Conservation (phyloP, 2,113 vertebrate species). For the Apteryx mantelli region DNA sequence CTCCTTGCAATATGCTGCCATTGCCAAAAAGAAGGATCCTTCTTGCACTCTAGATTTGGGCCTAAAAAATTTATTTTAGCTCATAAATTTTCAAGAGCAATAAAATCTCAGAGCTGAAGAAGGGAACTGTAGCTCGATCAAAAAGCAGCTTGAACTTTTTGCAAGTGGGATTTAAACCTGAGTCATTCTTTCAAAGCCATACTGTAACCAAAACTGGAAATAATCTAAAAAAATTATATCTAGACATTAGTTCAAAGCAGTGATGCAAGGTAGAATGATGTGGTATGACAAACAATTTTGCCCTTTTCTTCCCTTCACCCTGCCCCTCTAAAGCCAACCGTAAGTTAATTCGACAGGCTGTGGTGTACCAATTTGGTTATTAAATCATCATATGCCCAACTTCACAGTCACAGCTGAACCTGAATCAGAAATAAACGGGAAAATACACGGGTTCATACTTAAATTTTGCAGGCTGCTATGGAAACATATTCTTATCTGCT, state of each 20-base stretch:
- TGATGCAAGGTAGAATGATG: neutral
- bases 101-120: neutral
- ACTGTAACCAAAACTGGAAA: neutral
- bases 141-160: neutral
- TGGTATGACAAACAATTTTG: neutral
- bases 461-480: conserved; percentile 40
- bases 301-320: neutral
- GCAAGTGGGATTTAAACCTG: neutral
- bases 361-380: neutral
- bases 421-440: neutral
- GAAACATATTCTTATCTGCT: neutral
- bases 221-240: neutral
- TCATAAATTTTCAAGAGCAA: neutral
- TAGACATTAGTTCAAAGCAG: neutral
- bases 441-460: neutral
- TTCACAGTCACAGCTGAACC: neutral
- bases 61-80: neutral
- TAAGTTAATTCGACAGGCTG: conserved; percentile 1
- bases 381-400: neutral
- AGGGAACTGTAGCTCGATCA: neutral
- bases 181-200: neutral
- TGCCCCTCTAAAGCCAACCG: neutral
- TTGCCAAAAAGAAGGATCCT: neutral
- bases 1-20: neutral
- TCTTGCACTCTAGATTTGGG: neutral